Evolutionary conservation across 2,113 vertebrate species (phyloP).

Genomic region (Entomyzon cyanotis): DNA sequence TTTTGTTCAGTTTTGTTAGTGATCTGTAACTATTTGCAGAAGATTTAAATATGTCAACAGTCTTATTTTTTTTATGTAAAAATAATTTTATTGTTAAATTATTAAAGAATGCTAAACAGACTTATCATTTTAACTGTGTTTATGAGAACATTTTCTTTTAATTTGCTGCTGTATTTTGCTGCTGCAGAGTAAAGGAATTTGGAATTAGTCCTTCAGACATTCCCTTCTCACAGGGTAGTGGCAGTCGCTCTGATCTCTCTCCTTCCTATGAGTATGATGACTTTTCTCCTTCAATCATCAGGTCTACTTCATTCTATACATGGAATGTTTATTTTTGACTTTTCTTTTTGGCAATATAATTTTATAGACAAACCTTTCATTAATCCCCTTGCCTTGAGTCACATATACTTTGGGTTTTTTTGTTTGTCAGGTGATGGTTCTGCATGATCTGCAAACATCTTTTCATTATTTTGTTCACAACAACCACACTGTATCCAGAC

Average conservation of each 20-base stretch:
- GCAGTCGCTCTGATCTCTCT: constrained; percentile 90
- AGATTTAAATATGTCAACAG: not conserved
- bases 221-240: constrained; percentile 92
- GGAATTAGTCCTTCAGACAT: constrained; percentile 98
- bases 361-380: constrained; percentile 43
- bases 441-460: constrained; percentile 70
- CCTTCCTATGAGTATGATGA: constrained; percentile 91
- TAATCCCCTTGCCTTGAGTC: constrained; percentile 27
- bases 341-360: constrained; percentile 44
- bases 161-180: constrained; percentile 57
- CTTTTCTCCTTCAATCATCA: constrained; percentile 84
- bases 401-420: constrained; percentile 61
- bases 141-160: constrained; percentile 68
- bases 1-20: not conserved
- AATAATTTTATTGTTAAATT: not conserved
- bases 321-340: constrained; percentile 60
- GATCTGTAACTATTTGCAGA: not conserved
- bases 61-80: constrained; percentile 18
- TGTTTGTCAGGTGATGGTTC: constrained; percentile 62
- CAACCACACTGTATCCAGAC: constrained; percentile 31
- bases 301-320: constrained; percentile 76
- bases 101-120: constrained; percentile 14
- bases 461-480: constrained; percentile 47
- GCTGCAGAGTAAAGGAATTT: constrained; percentile 95
- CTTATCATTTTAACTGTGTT: constrained; percentile 49